These are phyloP conservation scores for Amphimallon solstitiale DNA, from an alignment of 2,888 invertebrate species.

Conservation along the genomic window DNA sequence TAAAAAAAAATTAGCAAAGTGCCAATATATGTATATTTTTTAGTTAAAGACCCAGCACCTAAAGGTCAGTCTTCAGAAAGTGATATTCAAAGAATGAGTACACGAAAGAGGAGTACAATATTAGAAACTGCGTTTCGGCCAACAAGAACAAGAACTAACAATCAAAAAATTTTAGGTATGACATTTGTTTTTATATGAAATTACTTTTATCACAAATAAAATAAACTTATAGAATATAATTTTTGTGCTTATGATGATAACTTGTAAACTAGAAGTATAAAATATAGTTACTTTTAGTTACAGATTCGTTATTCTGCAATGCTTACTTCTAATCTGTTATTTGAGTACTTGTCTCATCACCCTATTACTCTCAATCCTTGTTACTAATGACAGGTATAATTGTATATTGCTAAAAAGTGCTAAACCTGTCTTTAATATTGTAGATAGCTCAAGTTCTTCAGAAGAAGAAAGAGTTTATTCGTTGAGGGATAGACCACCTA, in stretches of 20 bases:
- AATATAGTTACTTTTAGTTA: no score
- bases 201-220: no score
- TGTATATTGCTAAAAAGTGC: no score
- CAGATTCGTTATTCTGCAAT: no score
- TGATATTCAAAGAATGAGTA: slow-evolving; percentile 47
- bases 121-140: slow-evolving; percentile 46
- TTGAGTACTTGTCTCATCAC: no score
- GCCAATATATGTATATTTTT: neutral
- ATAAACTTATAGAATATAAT: no score
- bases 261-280: no score
- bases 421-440: neutral
- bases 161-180: slow-evolving; percentile 46
- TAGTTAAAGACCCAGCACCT: neutral
- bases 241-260: no score
- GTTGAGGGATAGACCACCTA: slow-evolving; percentile 56
- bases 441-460: slow-evolving; percentile 54
- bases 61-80: slow-evolving; percentile 48
- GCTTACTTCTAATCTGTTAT: no score
- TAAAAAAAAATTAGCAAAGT: neutral
- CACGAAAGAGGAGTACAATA: slow-evolving; percentile 41
- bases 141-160: slow-evolving; percentile 44
- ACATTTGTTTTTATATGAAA: neutral
- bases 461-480: slow-evolving; percentile 56
- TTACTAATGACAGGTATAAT: no score
- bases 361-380: no score